Percentiles rank a stretch among this genome's conserved stretches.
These are phyloP conservation scores for Upupa epops DNA, from an alignment of 2,113 vertebrate species.

Conservation along the genomic window DNA sequence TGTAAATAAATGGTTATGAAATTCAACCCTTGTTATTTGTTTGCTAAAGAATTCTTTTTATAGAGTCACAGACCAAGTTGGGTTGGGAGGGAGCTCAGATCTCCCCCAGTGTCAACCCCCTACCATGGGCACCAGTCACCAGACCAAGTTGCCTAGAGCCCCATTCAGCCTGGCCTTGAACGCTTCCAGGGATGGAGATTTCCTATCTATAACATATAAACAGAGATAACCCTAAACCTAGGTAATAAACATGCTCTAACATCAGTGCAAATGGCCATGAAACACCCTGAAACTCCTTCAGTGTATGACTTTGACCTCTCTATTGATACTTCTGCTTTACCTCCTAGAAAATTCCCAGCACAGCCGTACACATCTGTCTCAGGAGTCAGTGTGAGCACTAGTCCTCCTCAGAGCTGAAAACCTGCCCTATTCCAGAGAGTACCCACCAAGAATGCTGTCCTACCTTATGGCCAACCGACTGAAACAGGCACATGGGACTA, in stretches of 20 bases:
- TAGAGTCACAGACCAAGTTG: too few species aligned
- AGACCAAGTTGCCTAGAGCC: too few species aligned
- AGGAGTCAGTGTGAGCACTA: background rate
- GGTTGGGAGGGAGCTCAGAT: too few species aligned
- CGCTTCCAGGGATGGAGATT: too few species aligned
- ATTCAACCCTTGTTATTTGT: background rate
- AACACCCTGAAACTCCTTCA: background rate
- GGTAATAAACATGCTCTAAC: background rate
- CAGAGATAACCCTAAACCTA: too few species aligned
- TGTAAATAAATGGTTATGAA: background rate
- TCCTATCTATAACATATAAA: too few species aligned
- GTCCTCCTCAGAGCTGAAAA: background rate
- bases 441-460: background rate
- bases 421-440: background rate
- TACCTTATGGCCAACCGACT: background rate
- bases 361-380: background rate
- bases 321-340: background rate
- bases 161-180: too few species aligned
- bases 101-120: too few species aligned
- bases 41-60: background rate
- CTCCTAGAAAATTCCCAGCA: background rate
- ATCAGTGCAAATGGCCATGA: background rate
- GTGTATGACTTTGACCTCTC: background rate
- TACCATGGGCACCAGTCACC: too few species aligned
- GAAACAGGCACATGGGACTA: background rate